Evolutionary conservation across 2,113 vertebrate genomes (phyloP).

Genomic region (Drymodes brunneopygia): DNA sequence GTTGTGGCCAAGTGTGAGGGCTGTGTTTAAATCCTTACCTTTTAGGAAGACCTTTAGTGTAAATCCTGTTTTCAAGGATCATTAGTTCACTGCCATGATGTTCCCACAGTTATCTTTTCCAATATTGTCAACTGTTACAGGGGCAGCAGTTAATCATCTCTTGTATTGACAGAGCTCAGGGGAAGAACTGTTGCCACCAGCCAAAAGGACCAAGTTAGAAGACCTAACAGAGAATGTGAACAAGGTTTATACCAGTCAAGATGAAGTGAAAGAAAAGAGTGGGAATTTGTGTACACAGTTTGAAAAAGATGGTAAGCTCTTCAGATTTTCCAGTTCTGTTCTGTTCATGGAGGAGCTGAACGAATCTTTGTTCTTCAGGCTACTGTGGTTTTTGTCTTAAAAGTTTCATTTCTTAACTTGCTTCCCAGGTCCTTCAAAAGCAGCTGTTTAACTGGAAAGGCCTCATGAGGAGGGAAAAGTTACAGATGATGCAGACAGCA

Average conservation of each 20-base stretch:
- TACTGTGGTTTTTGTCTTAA: background rate
- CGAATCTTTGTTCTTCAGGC: background rate
- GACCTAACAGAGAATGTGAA: constrained; percentile 10
- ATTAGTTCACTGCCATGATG: background rate
- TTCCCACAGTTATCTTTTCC: background rate
- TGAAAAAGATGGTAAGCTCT: constrained; percentile 52
- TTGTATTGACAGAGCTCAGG: constrained; percentile 53
- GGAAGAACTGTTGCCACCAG: constrained; percentile 63
- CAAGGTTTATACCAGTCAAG: constrained; percentile 56
- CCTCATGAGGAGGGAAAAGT: background rate
- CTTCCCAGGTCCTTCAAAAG: background rate
- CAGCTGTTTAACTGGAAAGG: background rate
- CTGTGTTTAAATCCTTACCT: background rate
- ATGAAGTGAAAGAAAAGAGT: constrained; percentile 51
- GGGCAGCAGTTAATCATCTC: background rate
- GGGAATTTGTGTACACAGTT: background rate
- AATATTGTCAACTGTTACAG: background rate
- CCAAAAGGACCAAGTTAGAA: constrained; percentile 83
- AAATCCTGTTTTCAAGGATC: background rate
- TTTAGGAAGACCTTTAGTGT: background rate
- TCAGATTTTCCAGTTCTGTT: background rate
- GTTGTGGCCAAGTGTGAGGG: fast-evolving
- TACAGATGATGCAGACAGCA: background rate
- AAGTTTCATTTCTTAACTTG: background rate
- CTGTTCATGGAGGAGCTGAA: background rate